Base-by-base conservation (phyloP, 2,888 invertebrate genomes). In the Drosophila vallismaia region DNA sequence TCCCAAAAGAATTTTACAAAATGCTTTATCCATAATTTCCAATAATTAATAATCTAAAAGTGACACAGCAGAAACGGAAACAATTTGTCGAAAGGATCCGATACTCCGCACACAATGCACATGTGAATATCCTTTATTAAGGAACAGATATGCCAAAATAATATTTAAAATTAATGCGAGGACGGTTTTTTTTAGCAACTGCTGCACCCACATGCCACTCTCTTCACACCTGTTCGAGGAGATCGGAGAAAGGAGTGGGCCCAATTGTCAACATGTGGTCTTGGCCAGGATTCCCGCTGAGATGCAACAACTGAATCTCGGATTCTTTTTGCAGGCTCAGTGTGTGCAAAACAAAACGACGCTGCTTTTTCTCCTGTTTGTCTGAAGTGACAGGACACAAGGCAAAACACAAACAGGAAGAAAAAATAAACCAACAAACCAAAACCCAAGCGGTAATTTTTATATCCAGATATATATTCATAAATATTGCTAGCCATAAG, bases 201-300 rank as follows among this genome's bases (percentile, higher is more conserved):
- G 81, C 76, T 82, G 88, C 82, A 88, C 88, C 88, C 82, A 82
- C 82, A 82, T 72, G 54, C 42, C 54, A 45, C 44, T 71, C 49
- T 63, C 64, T 83, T 83, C 88, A 83, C 82, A 83, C 88, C 82
- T 83, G 82, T 83, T 69, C 51, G 31, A 14, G 31, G 9, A 44
- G 46, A 31, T 31, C 14, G 12, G 45, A 54, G 66, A n/a, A 36
- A 26, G 48, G 49, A 36, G 50, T 53, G 71, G 58, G 54, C 62
- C 71, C 67, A 59, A 86, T 64, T 88, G 82, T 88, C 82, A 79
- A 88, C 82, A 82, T 82, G 88, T 86, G 82, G 82, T 88, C 82
- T 44, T 44, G 33, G 42, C 33, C 49, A 52, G 46, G 63, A 54
- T 60, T 67, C 82, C 83, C 72, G 82, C 88, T 82, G 82, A 71